Evolutionary conservation across 2,888 invertebrate species (phyloP), one percentile per base, ranked within the genome.

Genomic region (Alloplasta piceator): DNA sequence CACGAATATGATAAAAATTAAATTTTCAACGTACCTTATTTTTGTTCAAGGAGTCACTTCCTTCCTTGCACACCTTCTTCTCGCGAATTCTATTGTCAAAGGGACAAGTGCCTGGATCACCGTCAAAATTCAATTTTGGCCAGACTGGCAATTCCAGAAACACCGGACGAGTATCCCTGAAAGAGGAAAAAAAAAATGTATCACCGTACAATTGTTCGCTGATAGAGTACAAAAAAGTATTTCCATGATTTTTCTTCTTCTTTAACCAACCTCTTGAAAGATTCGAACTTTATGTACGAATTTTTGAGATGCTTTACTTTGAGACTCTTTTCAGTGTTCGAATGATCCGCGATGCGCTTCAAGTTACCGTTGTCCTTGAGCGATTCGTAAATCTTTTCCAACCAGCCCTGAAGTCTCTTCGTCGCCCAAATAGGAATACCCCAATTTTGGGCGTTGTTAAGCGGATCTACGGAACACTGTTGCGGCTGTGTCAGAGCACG

Each of bases 231-330:
- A n/a, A n/a, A n/a, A n/a, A n/a, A n/a, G n/a, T n/a, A n/a, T n/a
- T n/a, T n/a, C n/a, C n/a, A n/a, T n/a, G n/a, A n/a, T n/a, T n/a
- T n/a, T n/a, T n/a, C n/a, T n/a, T n/a, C n/a, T 7, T 26, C 9
- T 10, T 48, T 4, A 26, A 58, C 82, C 71, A 82, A 95, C 95
- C 95, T 94, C 92, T 94, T 94, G 92, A 94, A 93, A 90, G 95
- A 94, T 90, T 96, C 96, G 91, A 96, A 95, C 93, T 96, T 96
- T 89, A 96, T 94, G 92, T 94, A 96, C 87, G 95, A 94, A 89
- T 94, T 94, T 92, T 94, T 95, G 87, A 96, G 93, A 90, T 93
- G 92, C 91, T 94, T 94, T 86, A 94, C 93, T 92, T 94, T 94
- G 16, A 88, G 84, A 82, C 86, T 86, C 76, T 87, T 90, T 5